phyloP scores from a whole-genome alignment of 2,113 vertebrate genomes.

The Carassius gibelio region DNA sequence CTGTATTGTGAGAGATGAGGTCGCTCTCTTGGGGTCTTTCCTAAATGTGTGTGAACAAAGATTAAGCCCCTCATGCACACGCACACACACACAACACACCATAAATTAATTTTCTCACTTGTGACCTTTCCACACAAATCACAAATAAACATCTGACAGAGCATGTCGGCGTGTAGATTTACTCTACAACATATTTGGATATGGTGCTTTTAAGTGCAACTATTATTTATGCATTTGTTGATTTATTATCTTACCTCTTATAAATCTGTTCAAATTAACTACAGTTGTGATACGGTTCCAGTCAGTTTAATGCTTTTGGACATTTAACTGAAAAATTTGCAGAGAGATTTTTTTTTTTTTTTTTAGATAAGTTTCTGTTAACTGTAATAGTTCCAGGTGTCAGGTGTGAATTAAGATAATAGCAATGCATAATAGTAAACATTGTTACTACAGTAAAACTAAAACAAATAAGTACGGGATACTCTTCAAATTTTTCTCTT shows the following conservation, averaged over 20 bases:
- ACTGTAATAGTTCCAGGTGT: constrained; percentile 59
- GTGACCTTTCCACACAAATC: constrained; percentile 35
- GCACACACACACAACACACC: not conserved
- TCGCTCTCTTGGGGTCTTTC: constrained; percentile 48
- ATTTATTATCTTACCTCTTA: not conserved
- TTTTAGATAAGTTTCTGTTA: constrained; percentile 61
- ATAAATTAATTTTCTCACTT: constrained; percentile 30
- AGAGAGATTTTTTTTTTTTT: constrained; percentile 62
- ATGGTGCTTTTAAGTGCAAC: constrained; percentile 67
- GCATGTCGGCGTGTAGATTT: constrained; percentile 23
- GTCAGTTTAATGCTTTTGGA: constrained; percentile 52
- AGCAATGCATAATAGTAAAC: constrained; percentile 55
- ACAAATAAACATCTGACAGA: constrained; percentile 2
- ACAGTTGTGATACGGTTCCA: not conserved
- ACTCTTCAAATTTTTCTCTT: not conserved
- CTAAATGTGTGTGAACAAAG: constrained; percentile 53
- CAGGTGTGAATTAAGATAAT: constrained; percentile 79
- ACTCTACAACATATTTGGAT: constrained; percentile 48
- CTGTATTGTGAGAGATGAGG: constrained; percentile 48
- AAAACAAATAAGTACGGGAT: not conserved
- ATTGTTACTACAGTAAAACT: not conserved
- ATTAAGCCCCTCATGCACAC: constrained; percentile 40
- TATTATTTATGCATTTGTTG: constrained; percentile 19
- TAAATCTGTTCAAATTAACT: constrained; percentile 11
- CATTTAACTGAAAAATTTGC: constrained; percentile 44